Percentiles rank a stretch among this genome's conserved stretches.
These are phyloP conservation scores for Vicugna pacos DNA, from an alignment of 2,113 vertebrate genomes.

Conservation along the genomic window DNA sequence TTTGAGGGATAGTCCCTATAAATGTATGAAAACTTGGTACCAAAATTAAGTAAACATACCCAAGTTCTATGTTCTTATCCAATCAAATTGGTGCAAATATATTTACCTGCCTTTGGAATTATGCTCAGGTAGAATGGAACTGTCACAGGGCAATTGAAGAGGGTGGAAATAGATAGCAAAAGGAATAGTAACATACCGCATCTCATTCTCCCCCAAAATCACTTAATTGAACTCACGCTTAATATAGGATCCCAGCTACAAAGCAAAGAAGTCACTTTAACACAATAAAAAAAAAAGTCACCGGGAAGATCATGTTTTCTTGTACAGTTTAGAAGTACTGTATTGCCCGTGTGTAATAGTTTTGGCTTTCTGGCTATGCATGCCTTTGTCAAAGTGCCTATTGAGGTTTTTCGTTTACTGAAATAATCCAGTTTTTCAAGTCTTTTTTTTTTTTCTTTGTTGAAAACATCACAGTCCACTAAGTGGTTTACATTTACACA, in stretches of 20 bases:
- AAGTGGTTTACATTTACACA: background rate
- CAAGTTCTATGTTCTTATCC: background rate
- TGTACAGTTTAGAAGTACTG: background rate
- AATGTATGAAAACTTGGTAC: background rate
- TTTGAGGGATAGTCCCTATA: background rate
- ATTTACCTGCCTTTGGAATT: background rate
- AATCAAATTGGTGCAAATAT: background rate
- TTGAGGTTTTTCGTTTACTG: background rate
- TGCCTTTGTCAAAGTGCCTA: background rate
- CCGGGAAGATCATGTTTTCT: background rate
- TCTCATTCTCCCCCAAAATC: background rate
- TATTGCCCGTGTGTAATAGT: background rate
- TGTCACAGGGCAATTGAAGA: background rate
- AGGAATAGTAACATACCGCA: background rate
- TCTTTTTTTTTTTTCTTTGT: background rate
- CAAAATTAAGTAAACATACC: background rate
- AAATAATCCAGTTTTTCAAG: conserved; percentile 29
- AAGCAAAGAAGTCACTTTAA: background rate
- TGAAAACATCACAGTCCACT: background rate
- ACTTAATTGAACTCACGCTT: background rate
- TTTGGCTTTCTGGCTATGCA: background rate
- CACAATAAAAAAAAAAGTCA: background rate
- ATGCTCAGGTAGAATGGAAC: background rate
- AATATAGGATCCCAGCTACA: background rate
- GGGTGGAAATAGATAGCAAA: background rate